A percentile compares a stretch with the other conserved stretches of the same genome.
Conservation (phyloP, 2,888 invertebrate genomes). For the Drosophila limbata region DNA sequence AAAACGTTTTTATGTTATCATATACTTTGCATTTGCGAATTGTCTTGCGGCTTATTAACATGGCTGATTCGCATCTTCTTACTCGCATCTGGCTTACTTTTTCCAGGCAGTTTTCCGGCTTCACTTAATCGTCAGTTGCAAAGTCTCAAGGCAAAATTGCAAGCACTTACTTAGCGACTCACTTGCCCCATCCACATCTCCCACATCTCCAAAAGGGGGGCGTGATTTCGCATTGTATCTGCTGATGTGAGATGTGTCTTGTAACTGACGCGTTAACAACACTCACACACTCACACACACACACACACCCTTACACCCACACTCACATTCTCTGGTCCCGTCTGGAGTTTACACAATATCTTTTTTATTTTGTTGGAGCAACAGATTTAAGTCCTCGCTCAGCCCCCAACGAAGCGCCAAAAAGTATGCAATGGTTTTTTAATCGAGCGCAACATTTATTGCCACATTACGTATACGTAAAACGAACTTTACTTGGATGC, state of each 20-base stretch:
- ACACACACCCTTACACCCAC: conserved; percentile 18
- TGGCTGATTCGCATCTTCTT: neutral
- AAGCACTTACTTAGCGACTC: conserved; percentile 57
- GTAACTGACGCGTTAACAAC: conserved; percentile 59
- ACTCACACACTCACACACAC: conserved; percentile 20
- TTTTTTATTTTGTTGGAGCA: conserved; percentile 54
- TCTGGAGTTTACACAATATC: conserved; percentile 50
- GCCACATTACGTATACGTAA: conserved; percentile 64
- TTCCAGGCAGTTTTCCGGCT: conserved; percentile 23
- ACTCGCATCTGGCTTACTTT: conserved; percentile 12
- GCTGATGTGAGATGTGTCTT: conserved; percentile 52
- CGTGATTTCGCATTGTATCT: conserved; percentile 19
- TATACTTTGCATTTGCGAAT: neutral
- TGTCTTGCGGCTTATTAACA: conserved; percentile 5
- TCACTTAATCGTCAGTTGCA: conserved; percentile 50
- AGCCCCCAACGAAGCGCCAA: conserved; percentile 18
- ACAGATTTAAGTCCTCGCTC: conserved; percentile 42
- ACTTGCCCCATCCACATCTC: conserved; percentile 7
- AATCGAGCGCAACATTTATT: conserved; percentile 71
- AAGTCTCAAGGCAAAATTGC: conserved; percentile 50
- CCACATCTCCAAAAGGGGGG: conserved; percentile 1
- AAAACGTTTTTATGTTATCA: neutral
- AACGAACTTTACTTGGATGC: conserved; percentile 34
- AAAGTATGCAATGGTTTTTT: conserved; percentile 62
- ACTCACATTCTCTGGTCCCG: conserved; percentile 6